phyloP scores from a whole-genome alignment of 2,797 vertebrate genomes.

The Rhynchotus rufescens region DNA sequence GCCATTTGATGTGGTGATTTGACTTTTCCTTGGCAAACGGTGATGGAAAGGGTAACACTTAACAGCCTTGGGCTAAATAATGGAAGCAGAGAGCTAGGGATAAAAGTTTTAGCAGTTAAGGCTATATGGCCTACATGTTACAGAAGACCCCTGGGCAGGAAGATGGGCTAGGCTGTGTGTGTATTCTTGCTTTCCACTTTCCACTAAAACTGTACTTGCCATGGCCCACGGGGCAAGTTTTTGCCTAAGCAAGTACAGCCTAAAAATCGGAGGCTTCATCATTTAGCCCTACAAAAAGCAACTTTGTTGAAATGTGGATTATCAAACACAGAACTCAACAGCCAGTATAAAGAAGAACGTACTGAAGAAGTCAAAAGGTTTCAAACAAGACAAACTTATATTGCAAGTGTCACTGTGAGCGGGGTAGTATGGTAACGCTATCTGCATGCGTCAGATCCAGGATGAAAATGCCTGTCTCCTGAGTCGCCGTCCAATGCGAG shows the following conservation, averaged over 20 bases:
- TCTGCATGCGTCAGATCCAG: neutral
- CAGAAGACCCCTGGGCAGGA: neutral
- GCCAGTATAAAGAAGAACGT: neutral
- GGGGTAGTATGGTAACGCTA: neutral
- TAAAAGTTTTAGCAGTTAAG: neutral
- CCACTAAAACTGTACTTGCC: neutral
- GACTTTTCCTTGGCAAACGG: neutral
- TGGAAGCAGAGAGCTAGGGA: neutral
- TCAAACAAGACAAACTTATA: neutral
- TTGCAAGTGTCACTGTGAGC: neutral
- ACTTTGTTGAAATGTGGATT: neutral
- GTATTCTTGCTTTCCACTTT: neutral
- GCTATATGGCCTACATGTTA: neutral
- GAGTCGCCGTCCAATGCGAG: neutral
- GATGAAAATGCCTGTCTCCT: neutral
- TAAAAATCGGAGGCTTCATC: neutral
- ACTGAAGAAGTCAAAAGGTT: neutral
- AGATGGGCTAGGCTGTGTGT: neutral
- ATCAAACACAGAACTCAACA: neutral
- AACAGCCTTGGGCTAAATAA: neutral
- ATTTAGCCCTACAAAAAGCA: neutral
- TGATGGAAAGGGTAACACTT: neutral
- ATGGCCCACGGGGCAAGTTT: rapidly evolving
- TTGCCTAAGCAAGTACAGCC: rapidly evolving
- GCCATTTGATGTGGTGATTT: rapidly evolving